phyloP scores from a whole-genome alignment of 2,888 invertebrate genomes.

The Megastigmus dorsalis region DNA sequence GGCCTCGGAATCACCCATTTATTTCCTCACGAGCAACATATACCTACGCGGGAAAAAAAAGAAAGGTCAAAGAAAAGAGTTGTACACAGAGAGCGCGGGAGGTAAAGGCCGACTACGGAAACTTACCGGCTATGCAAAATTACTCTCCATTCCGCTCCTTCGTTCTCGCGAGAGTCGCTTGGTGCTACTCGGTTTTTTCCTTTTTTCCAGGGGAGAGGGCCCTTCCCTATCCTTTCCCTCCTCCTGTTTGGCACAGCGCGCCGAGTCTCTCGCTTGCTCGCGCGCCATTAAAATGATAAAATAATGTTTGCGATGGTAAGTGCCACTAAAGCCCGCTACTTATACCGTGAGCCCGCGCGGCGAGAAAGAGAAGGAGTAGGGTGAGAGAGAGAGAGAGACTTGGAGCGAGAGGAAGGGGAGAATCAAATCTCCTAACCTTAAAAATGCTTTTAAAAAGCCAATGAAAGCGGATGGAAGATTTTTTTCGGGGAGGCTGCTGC shows the following conservation, averaged over 20 bases:
- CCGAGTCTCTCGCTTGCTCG: constrained; percentile 40
- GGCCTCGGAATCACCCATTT: too few relatives aligned
- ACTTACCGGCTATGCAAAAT: constrained; percentile 30
- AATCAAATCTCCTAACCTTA: constrained; percentile 43
- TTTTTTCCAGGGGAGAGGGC: background rate
- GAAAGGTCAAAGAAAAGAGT: too few relatives aligned
- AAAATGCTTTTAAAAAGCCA: constrained; percentile 46
- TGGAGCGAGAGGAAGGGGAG: background rate
- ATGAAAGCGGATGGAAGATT: constrained; percentile 11
- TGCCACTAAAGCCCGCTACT: constrained; percentile 68
- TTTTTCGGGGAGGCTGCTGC: background rate
- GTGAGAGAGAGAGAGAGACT: background rate
- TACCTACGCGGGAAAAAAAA: too few relatives aligned
- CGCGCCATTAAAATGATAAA: constrained; percentile 72
- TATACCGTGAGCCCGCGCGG: constrained; percentile 46
- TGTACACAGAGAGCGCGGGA: too few relatives aligned
- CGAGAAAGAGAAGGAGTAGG: background rate
- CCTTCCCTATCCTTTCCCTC: too few relatives aligned
- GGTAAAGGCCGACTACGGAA: constrained; percentile 32
- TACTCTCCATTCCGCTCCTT: constrained; percentile 19
- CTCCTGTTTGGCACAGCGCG: constrained; percentile 23
- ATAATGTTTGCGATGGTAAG: constrained; percentile 73
- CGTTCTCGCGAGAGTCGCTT: background rate
- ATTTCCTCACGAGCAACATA: too few relatives aligned
- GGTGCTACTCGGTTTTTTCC: background rate